Conservation (phyloP, 1,140 invertebrate genomes). For the Drosophila tsacasi region DNA sequence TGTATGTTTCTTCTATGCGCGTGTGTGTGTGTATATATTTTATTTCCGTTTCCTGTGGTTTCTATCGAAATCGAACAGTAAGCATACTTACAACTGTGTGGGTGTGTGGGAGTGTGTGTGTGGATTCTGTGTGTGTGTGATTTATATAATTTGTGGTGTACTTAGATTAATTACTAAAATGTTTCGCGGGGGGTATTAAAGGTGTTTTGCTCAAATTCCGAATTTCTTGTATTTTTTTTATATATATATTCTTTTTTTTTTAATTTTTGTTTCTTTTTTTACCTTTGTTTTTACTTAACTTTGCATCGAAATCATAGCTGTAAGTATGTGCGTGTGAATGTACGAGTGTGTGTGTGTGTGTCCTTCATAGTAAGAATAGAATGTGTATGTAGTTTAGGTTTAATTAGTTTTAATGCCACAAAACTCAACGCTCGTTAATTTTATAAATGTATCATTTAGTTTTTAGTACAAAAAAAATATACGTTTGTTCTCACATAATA, state of each 20-base stretch:
- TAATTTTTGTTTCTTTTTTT: slow-evolving; percentile 2
- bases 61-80: slow-evolving; percentile 17
- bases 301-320: slow-evolving; percentile 21
- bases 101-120: slow-evolving; percentile 21
- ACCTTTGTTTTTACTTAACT: not conserved
- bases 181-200: not conserved
- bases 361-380: slow-evolving; percentile 16
- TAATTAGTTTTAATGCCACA: slow-evolving; percentile 41
- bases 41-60: slow-evolving; percentile 9
- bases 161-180: slow-evolving; percentile 61
- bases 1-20: slow-evolving; percentile 41
- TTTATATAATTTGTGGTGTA: slow-evolving; percentile 47
- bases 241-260: not conserved
- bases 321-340: slow-evolving; percentile 33
- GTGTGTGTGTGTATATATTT: slow-evolving; percentile 21
- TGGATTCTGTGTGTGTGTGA: slow-evolving; percentile 3
- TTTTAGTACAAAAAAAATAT: slow-evolving; percentile 43
- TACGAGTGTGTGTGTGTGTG: slow-evolving; percentile 22
- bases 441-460: slow-evolving; percentile 41
- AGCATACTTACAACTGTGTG: slow-evolving; percentile 44
- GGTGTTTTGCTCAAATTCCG: slow-evolving; percentile 6
- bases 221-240: slow-evolving; percentile 4
- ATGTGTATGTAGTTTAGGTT: slow-evolving; percentile 19
- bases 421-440: slow-evolving; percentile 46
- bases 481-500: slow-evolving; percentile 24